These are phyloP conservation scores for Solea senegalensis DNA, from an alignment of 2,113 vertebrate species.

Conservation along the genomic window DNA sequence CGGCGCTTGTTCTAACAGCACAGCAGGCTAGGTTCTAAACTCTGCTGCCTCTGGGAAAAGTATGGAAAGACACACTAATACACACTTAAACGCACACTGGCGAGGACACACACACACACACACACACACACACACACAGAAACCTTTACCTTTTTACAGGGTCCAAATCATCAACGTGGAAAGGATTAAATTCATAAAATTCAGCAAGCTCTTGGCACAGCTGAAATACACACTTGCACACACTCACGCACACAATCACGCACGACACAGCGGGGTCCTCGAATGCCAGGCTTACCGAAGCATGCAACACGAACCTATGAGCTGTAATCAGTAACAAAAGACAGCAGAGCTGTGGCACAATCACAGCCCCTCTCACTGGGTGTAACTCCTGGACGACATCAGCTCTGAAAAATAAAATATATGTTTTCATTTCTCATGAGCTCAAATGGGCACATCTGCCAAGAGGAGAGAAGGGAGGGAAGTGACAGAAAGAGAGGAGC, in stretches of 20 bases:
- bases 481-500: conserved; percentile 60
- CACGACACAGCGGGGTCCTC: neutral
- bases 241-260: conserved; percentile 18
- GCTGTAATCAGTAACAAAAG: conserved; percentile 46
- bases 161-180: conserved; percentile 62
- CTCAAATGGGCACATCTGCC: conserved; percentile 33
- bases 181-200: conserved; percentile 71
- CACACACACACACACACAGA: conserved; percentile 15
- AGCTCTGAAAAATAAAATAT: conserved; percentile 28
- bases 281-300: conserved; percentile 28
- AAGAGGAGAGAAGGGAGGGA: conserved; percentile 36
- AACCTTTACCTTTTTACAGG: conserved; percentile 44
- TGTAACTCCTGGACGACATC: conserved; percentile 40
- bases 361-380: conserved; percentile 34
- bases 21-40: conserved; percentile 50
- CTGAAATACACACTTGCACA: conserved; percentile 5
- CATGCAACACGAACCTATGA: conserved; percentile 25
- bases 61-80: conserved; percentile 21
- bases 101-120: conserved; percentile 18
- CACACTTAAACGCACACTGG: conserved; percentile 2
- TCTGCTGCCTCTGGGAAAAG: conserved; percentile 48
- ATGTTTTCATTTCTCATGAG: conserved; percentile 26
- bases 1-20: conserved; percentile 65
- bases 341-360: conserved; percentile 12
- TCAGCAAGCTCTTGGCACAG: conserved; percentile 51